phyloP scores from a whole-genome alignment of 2,888 invertebrate genomes.

The Reticulitermes lucifugus region DNA sequence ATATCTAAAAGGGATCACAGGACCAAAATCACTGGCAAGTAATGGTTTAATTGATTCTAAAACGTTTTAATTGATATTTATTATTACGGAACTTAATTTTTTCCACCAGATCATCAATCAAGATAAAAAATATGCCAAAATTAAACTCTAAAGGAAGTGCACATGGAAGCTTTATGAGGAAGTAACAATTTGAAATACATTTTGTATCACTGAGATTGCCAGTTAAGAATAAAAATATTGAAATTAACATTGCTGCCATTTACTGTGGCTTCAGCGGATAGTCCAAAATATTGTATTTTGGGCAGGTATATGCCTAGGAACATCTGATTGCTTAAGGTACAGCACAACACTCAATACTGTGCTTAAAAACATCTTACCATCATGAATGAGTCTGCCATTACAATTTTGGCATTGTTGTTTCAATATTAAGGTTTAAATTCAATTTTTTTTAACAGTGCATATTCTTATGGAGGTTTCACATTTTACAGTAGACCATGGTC shows the following conservation, averaged over 20 bases:
- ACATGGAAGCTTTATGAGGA: background rate
- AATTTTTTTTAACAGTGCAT: constrained; percentile 31
- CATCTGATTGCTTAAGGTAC: constrained; percentile 1
- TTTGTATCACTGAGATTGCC: background rate
- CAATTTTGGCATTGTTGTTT: background rate
- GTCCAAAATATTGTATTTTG: constrained; percentile 12
- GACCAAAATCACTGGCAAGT: constrained; percentile 24
- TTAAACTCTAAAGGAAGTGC: background rate
- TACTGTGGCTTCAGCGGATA: background rate
- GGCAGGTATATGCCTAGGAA: background rate
- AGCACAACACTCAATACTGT: background rate
- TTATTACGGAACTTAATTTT: background rate
- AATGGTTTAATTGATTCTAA: constrained; percentile 33
- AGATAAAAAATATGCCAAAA: background rate
- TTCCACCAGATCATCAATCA: constrained; percentile 2
- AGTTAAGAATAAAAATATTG: background rate
- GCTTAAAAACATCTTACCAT: background rate
- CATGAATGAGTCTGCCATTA: background rate
- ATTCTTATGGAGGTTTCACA: background rate
- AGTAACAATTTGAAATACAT: background rate
- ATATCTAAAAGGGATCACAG: constrained; percentile 37
- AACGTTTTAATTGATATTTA: constrained; percentile 29
- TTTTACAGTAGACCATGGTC: no score
- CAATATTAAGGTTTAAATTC: background rate
- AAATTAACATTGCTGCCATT: background rate